Base-by-base conservation (phyloP, 2,113 vertebrate species). In the Phrynosoma platyrhinos region DNA sequence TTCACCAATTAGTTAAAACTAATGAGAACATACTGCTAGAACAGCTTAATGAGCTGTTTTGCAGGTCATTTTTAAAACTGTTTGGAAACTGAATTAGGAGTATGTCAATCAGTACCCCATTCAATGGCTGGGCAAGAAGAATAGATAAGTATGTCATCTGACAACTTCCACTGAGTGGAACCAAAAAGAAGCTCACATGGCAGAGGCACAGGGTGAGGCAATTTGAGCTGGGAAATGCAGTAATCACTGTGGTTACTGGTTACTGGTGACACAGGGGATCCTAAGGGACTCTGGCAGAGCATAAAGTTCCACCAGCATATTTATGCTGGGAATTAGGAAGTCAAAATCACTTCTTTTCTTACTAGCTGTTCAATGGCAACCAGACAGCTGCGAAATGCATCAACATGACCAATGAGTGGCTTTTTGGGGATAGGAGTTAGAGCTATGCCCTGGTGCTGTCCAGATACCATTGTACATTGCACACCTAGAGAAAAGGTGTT, bases 221-320 rank as follows among this genome's bases (percentile, higher is more conserved):
- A 42, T 25, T 27, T 82, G 36, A 42, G 23, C 10, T 42, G 53
- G 32, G 32, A 82, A 66, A 20, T 14, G 6, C 55, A 58, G 55
- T 58, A 58, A 58, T 14, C 14, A 58, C 55, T 58, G 9, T 53
- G 77, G 25, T 16, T 18, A 69, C 30, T n/a, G 78, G 78, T 0
- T 36, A 27, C 27, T n/a, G 66, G 27, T 27, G 32, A 66, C 0
- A 10, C 55, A 58, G 55, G 55, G 10, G 55, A 58, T 58, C 55
- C 55, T 58, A 58, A 14, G 55, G 9, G 55, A 58, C 55, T 9
- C 55, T 58, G 55, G 14, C 94, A 95, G 91, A 91, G 87, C 77
- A 88, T 18, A 2, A 91, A 89, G 47, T 87, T 92, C 86, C 90
- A 92, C 85, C 89, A 90, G 92, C 4, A 58, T 58, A 58, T 9